A percentile compares a stretch with the other conserved stretches of the same genome.
phyloP scores from a whole-genome alignment of 2,888 invertebrate genomes.

The Pardosa pseudoannulata region DNA sequence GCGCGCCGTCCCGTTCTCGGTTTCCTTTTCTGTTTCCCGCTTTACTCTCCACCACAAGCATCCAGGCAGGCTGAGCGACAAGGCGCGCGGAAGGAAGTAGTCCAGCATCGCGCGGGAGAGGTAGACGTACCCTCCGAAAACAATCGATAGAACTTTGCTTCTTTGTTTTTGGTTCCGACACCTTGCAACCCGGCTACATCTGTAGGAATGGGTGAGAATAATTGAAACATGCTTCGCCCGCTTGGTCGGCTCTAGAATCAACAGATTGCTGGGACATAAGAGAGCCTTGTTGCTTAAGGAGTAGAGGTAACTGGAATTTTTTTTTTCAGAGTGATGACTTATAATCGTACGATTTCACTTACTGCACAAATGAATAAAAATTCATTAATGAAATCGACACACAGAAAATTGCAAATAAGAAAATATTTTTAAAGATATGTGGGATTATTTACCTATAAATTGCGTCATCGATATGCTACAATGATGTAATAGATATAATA shows the following conservation, averaged over 20 bases:
- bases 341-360: no score
- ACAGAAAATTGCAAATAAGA: no score
- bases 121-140: neutral
- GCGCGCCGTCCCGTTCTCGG: neutral
- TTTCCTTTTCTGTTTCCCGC: neutral
- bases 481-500: no score
- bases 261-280: neutral
- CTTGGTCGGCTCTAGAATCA: neutral
- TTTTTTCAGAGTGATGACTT: no score
- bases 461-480: no score
- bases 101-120: neutral
- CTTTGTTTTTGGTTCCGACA: neutral
- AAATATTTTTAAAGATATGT: no score
- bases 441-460: no score
- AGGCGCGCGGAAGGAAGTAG: neutral
- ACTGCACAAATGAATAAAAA: no score
- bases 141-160: neutral
- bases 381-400: no score
- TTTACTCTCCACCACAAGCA: neutral
- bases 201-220: neutral
- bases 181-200: neutral
- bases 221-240: neutral
- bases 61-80: neutral
- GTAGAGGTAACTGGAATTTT: neutral
- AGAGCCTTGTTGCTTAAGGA: neutral